Evolutionary conservation across 2,888 invertebrate genomes (phyloP).

Genomic region (Unio delphinus): DNA sequence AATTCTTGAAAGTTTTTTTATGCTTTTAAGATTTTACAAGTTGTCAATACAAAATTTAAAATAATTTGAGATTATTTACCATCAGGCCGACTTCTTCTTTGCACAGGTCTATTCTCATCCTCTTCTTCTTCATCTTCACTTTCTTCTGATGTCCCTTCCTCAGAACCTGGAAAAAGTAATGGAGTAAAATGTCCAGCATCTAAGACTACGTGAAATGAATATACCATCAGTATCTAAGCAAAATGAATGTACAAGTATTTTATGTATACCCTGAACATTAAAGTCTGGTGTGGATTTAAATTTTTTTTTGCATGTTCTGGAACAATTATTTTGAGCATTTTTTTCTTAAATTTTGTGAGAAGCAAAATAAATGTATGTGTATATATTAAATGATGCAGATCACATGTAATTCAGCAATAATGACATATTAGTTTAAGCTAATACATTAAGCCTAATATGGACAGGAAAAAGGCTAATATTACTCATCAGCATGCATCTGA

Average conservation of each 20-base stretch:
- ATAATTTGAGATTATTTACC: conserved; percentile 27
- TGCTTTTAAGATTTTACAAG: not conserved
- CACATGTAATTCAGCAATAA: too few species aligned
- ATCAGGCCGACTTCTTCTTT: conserved; percentile 52
- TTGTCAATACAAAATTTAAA: not conserved
- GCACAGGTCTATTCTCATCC: conserved; percentile 43
- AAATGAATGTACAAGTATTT: not conserved
- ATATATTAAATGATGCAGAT: too few species aligned
- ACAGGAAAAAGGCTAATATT: too few species aligned
- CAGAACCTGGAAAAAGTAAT: conserved; percentile 12
- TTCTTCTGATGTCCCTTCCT: conserved; percentile 40
- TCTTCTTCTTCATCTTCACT: conserved; percentile 40
- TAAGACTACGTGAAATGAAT: not conserved
- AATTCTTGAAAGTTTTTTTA: too few species aligned
- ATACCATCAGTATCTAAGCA: not conserved
- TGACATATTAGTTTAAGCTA: too few species aligned
- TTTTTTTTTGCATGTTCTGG: too few species aligned
- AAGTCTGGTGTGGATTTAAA: not conserved
- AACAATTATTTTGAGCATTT: too few species aligned
- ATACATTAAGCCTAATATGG: too few species aligned
- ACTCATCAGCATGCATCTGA: too few species aligned
- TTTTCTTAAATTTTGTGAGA: too few species aligned
- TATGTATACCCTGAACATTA: not conserved
- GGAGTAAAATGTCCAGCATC: too few species aligned
- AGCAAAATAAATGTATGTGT: too few species aligned